Base-by-base conservation (phyloP, 2,797 vertebrate genomes). In the Trachops cirrhosus region DNA sequence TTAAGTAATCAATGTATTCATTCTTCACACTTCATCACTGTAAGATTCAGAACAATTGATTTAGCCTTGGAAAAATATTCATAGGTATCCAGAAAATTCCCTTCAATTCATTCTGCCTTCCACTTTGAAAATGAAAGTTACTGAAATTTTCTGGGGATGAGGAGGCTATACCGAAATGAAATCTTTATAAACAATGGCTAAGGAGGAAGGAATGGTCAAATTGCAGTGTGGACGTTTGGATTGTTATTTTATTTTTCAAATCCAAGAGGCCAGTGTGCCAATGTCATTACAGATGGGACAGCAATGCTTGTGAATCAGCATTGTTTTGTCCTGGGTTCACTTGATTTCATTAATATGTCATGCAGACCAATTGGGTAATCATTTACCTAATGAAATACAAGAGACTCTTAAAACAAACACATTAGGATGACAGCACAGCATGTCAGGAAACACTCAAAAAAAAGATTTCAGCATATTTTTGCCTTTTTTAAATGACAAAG, bases 1-100 rank as follows among this genome's bases (percentile, higher is more conserved):
- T 96, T 96, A 96, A 93, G 50, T 96, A 96, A 96, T 96, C 84
- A 96, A n/a, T 79, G 67, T 78, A 39, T 95, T 90, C 78, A 78
- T 78, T 94, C 37, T 44, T 96, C 77, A 96, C 54, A 85, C 82
- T 96, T 95, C 52, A 92, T 90, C 90, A 93, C 14, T 68, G 39
- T 85, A 18, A 89, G 85, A 94, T 71, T 94, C 75, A 92, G 82
- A 94, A 92, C 67, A 96, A 93, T 90, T 94, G 88, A 96, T 85
- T 93, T 50, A 50, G 67, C 59, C 9, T 77, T 19, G 34, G 68
- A 62, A 79, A 89, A 93, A 86, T 91, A 11, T 73, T 94, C n/a
- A 46, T 16, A 52, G 3, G 64, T 90, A 70, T 87, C 54, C 2
- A 1, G 73, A 96, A 93, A 88, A 52, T 78, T 90, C 18, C 32